These are phyloP conservation scores for Anagyrus pseudococci DNA, from an alignment of 2,888 invertebrate species.

Conservation along the genomic window DNA sequence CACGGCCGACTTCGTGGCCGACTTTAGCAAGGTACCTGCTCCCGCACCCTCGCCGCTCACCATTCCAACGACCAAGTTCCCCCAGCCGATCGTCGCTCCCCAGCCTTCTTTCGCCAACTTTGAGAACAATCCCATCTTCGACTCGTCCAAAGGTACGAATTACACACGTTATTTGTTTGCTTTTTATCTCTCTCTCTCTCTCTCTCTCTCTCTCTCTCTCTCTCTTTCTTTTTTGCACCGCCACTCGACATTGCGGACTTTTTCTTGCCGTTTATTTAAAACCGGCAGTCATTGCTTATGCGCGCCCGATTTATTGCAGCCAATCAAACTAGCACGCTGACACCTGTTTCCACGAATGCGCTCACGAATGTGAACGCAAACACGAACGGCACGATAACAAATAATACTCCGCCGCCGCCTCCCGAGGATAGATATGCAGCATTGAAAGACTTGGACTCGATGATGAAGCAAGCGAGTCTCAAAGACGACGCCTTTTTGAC, in stretches of 20 bases:
- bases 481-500: constrained; percentile 52
- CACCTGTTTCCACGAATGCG: constrained; percentile 23
- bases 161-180: background rate
- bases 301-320: constrained; percentile 2
- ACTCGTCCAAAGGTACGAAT: constrained; percentile 57
- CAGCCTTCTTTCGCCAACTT: constrained; percentile 73
- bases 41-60: constrained; percentile 48
- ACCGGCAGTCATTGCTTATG: too few species aligned
- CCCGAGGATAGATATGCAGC: constrained; percentile 93
- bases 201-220: background rate
- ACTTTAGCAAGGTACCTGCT: constrained; percentile 57
- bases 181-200: background rate
- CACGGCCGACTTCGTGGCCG: constrained; percentile 57
- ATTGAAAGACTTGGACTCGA: constrained; percentile 86
- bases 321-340: constrained; percentile 24
- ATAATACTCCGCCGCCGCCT: constrained; percentile 46
- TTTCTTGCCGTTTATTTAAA: too few species aligned
- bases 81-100: constrained; percentile 49
- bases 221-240: background rate
- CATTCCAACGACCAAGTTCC: constrained; percentile 45
- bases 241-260: background rate
- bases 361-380: constrained; percentile 50
- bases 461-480: constrained; percentile 64
- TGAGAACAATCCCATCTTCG: constrained; percentile 75
- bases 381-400: constrained; percentile 35